Base-by-base conservation (phyloP, 2,888 invertebrate genomes). In the Seladonia tumulorum region DNA sequence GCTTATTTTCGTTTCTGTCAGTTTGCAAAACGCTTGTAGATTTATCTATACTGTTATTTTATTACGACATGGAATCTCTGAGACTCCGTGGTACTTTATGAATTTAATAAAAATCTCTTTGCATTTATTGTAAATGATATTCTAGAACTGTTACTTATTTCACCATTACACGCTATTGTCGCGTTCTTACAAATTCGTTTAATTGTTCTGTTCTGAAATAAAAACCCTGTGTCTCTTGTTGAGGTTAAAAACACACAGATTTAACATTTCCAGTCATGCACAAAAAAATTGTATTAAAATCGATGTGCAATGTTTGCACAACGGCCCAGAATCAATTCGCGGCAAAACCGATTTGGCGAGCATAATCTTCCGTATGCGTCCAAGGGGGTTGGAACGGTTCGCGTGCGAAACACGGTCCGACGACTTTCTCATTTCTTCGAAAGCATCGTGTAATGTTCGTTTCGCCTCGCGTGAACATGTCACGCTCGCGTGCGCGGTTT, bases 381-480 rank as follows among this genome's bases (percentile, higher is more conserved):
- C 25, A 25, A 14, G 22, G 42, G 49, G 42, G 63, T 81, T 12
- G 7, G 72, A 63, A 79, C 29, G 16, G 22, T 63, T 39, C 71
- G 63, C 39, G 42, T 25, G 79, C 49, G 25, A 68, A 35, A 73
- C 39, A 39, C 12, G 39, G 10, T 14, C 76, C n/a, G n/a, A 63
- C 39, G 39, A 5, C 47, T 25, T 66, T 79, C n/a, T 70, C 18
- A n/a, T 49, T 73, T 70, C 57, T 45, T 75, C 18, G 47, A 74
- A 75, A 49, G n/a, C 42, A 35, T n/a, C 22, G 39, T 16, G 7
- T 22, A 35, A 79, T 53, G 25, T 53, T 72, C 49, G 42, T 29
- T 72, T 81, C 66, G 16, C 63, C 35, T 78, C 72, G 79, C 78
- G 81, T 42, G 45, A 57, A 39, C 75, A 18, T 75, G 63, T 68